Evolutionary conservation across 2,888 invertebrate genomes (phyloP).

Genomic region (Tholera decimalis): DNA sequence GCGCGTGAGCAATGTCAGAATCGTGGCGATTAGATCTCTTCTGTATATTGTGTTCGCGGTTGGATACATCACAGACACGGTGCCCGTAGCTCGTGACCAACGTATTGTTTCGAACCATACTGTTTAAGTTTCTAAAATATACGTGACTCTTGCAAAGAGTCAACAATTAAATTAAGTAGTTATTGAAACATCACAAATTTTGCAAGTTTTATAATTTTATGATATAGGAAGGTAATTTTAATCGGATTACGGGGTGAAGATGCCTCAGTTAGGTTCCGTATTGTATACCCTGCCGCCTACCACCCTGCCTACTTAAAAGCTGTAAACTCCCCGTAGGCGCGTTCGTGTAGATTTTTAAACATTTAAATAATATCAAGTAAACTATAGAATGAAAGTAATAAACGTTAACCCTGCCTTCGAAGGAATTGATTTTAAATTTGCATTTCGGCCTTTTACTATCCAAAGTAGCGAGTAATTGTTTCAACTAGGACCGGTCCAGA

Average conservation of each 20-base stretch:
- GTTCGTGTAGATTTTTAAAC: slow-evolving; percentile 56
- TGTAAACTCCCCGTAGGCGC: slow-evolving; percentile 47
- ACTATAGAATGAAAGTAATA: slow-evolving; percentile 59
- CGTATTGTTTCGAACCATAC: slow-evolving; percentile 59
- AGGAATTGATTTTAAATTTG: slow-evolving; percentile 77
- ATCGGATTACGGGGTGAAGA: slow-evolving; percentile 58
- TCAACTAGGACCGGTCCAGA: slow-evolving; percentile 63
- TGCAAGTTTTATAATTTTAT: slow-evolving; percentile 64
- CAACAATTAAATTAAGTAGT: slow-evolving; percentile 58
- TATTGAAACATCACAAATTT: slow-evolving; percentile 67
- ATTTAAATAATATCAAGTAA: slow-evolving; percentile 58
- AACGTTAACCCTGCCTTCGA: slow-evolving; percentile 67
- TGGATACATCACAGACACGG: slow-evolving; percentile 50
- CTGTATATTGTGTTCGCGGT: slow-evolving; percentile 60
- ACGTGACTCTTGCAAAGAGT: slow-evolving; percentile 63
- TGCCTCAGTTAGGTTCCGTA: slow-evolving; percentile 52
- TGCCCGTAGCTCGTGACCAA: slow-evolving; percentile 54
- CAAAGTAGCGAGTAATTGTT: slow-evolving; percentile 58
- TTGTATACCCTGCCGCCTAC: slow-evolving; percentile 37
- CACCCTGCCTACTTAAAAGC: slow-evolving; percentile 35
- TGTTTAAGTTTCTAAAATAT: slow-evolving; percentile 65
- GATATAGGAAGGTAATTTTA: slow-evolving; percentile 54
- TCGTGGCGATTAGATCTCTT: slow-evolving; percentile 65
- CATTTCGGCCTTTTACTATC: slow-evolving; percentile 72
- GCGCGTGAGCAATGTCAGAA: slow-evolving; percentile 67